Evolutionary conservation across 1,140 invertebrate species (phyloP).

Genomic region (Magallana gigas): DNA sequence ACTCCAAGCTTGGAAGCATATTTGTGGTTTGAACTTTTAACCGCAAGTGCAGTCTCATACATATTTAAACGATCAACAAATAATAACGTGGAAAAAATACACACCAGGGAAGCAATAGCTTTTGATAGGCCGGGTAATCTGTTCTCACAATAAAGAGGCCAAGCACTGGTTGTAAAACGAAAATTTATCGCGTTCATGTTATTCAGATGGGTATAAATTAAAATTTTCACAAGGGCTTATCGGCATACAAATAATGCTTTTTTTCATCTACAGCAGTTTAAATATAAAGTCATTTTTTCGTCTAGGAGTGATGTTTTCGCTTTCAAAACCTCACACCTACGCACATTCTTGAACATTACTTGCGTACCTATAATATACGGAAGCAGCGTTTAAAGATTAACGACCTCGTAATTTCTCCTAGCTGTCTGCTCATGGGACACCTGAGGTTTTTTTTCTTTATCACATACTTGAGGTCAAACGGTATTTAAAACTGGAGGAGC

Average conservation of each 20-base stretch:
- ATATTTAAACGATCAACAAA: constrained; percentile 37
- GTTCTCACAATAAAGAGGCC: background rate
- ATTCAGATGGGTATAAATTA: background rate
- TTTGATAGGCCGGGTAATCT: background rate
- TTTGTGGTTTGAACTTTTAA: constrained; percentile 38
- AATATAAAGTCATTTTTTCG: constrained; percentile 11
- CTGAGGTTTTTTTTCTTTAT: background rate
- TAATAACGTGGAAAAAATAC: background rate
- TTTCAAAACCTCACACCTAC: constrained; percentile 17
- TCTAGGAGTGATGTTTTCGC: constrained; percentile 30
- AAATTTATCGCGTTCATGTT: background rate
- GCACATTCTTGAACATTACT: constrained; percentile 29
- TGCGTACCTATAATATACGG: constrained; percentile 13
- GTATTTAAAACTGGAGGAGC: background rate
- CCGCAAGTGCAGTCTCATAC: constrained; percentile 38
- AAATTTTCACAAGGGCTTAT: background rate
- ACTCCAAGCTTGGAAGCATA: background rate
- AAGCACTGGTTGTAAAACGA: background rate
- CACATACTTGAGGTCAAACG: background rate
- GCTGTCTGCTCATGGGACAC: background rate
- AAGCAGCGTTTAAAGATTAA: constrained; percentile 20
- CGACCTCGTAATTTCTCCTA: background rate
- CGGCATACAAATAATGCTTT: background rate
- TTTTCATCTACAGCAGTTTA: background rate
- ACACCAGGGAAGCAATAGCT: background rate